Conservation (phyloP, 2,797 vertebrate genomes). For the Myotis findleyi region DNA sequence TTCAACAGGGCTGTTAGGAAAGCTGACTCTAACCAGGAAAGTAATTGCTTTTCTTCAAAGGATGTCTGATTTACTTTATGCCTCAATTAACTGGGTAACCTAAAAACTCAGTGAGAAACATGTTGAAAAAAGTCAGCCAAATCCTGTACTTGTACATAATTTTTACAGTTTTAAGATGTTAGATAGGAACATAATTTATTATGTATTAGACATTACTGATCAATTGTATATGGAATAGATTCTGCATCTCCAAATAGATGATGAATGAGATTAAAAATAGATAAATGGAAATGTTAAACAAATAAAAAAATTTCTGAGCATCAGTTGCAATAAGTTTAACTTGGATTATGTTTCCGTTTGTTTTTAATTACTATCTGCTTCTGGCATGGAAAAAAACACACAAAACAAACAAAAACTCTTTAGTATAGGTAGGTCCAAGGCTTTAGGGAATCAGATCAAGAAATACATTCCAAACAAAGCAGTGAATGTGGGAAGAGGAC, state of each 20-base stretch:
- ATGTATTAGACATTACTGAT: background rate
- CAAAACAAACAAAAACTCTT: background rate
- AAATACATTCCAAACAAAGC: background rate
- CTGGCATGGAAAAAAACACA: background rate
- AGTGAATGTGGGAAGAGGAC: background rate
- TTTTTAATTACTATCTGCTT: background rate
- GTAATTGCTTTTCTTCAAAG: constrained; percentile 3
- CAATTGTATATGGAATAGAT: background rate
- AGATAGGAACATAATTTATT: background rate
- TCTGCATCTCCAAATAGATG: background rate
- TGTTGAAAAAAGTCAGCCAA: background rate
- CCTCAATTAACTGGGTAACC: background rate
- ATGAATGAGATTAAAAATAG: background rate
- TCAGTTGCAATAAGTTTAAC: background rate
- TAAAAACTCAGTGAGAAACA: constrained; percentile 39
- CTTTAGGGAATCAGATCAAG: background rate
- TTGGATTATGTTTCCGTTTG: background rate
- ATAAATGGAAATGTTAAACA: background rate
- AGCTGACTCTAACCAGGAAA: constrained; percentile 2
- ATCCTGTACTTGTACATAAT: background rate
- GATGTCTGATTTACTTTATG: background rate
- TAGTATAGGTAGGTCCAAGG: background rate
- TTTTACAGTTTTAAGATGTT: constrained; percentile 19
- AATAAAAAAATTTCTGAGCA: background rate
- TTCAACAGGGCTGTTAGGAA: background rate